Base-by-base conservation (phyloP, 35 echinoderm and acorn worm species). In the Anneissia japonica region DNA sequence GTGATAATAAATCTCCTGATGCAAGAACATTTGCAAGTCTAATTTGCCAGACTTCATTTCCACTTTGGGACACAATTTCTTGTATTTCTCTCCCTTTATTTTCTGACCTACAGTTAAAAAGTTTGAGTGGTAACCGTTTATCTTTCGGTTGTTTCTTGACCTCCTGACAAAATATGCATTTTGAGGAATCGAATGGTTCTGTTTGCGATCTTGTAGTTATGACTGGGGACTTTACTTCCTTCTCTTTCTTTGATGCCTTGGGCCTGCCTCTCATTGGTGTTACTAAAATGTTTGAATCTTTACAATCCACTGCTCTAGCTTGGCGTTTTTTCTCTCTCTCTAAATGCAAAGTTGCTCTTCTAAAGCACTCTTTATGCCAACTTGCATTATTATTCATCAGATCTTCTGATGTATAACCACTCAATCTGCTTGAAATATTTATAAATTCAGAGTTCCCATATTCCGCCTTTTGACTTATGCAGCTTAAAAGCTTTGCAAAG, bases 361-460 rank as follows among this genome's bases (percentile, higher is more conserved):
- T 84, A 35, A 46, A 56, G 82, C 82, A 84, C 38, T 56, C n/a
- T 84, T 46, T 84, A 43, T 84, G 82, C 82, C 82, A 84, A 51
- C 38, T 51, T 32, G 39, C 82, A 30, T 56, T 56, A 19, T 84
- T 45, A 37, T 21, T 36, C 30, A 26, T 82, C 14, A 82, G 80
- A 14, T 82, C 80, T 39, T 82, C 12, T 34, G 33, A 34, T 82
- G 80, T 36, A 21, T 19, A 26, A 39, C 38, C 80, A 1, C 29
- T 30, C 29, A 84, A 46, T 30, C 82, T 46, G 12, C 46, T 41
- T 32, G 1, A 26, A 51, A 84, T 30, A 9, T 35, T 30, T 30
- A 84, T 0, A 46, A 84, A 84, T 84, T 84, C 82, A 30, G 82
- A 40, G 40, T 56, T 84, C 4, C 79, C 29, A 81, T 81, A 81